A percentile compares a stretch with the other conserved stretches of the same genome.
phyloP scores from a whole-genome alignment of 2,797 vertebrate genomes.

The Falco columbarius region DNA sequence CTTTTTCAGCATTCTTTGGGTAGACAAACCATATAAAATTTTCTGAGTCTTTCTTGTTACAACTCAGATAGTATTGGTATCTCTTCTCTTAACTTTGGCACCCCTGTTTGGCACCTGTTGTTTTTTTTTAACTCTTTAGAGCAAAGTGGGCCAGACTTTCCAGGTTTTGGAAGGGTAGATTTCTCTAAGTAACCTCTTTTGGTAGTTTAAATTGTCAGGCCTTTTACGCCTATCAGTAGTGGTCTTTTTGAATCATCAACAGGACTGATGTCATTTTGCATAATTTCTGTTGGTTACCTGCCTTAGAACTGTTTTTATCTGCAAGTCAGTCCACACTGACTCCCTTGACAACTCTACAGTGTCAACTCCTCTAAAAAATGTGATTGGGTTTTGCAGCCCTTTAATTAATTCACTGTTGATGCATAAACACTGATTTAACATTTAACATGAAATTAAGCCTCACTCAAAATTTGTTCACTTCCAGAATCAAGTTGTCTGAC shows the following conservation, averaged over 20 bases:
- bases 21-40: neutral
- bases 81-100: neutral
- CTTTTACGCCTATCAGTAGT: neutral
- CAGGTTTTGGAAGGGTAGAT: neutral
- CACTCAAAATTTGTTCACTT: neutral
- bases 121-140: neutral
- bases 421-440: neutral
- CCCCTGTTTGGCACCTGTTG: neutral
- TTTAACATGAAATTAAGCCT: neutral
- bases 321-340: neutral
- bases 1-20: neutral
- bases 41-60: neutral
- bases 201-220: neutral
- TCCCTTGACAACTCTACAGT: neutral
- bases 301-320: neutral
- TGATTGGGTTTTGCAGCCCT: neutral
- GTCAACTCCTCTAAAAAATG: neutral
- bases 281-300: neutral
- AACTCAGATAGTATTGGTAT: neutral
- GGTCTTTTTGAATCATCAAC: neutral
- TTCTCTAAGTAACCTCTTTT: neutral
- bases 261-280: neutral
- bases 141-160: neutral
- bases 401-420: neutral
- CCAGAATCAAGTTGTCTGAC: neutral